Percentiles rank a stretch among this genome's conserved stretches.
phyloP scores from a whole-genome alignment of 2,797 vertebrate species.

The Muraenolepis orangiensis region DNA sequence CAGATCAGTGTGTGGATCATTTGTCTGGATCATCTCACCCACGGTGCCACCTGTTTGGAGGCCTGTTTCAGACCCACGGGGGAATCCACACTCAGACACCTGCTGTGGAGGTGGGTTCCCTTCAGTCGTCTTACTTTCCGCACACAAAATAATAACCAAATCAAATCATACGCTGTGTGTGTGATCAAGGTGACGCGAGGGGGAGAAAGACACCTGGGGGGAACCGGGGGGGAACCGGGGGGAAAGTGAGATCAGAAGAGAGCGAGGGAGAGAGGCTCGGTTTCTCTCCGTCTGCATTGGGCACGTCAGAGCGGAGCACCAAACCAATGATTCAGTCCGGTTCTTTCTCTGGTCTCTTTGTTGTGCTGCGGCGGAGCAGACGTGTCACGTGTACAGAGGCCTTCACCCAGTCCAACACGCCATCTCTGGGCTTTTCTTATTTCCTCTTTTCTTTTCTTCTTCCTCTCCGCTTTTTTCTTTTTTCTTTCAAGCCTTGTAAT shows the following conservation, averaged over 20 bases:
- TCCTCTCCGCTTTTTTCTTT: constrained; percentile 79
- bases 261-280: constrained; percentile 57
- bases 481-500: constrained; percentile 98
- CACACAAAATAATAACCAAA: background rate
- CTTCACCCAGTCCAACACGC: constrained; percentile 96
- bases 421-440: constrained; percentile 96
- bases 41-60: too few relatives aligned
- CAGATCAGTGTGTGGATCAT: too few relatives aligned
- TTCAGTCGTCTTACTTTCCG: background rate
- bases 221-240: constrained; percentile 60
- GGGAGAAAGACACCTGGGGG: constrained; percentile 57
- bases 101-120: too few relatives aligned
- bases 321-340: constrained; percentile 99
- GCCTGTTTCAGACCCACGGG: too few relatives aligned
- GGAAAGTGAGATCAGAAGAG: constrained; percentile 46
- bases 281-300: constrained; percentile 81
- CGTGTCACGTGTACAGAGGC: constrained; percentile 99
- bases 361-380: constrained; percentile 85
- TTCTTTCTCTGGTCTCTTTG: constrained; percentile 75
- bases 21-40: too few relatives aligned
- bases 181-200: constrained; percentile 72
- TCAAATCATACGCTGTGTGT: constrained; percentile 82
- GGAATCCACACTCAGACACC: background rate
- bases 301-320: constrained; percentile 91
- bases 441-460: constrained; percentile 98